These are phyloP conservation scores for Strigamia crassipes DNA, from an alignment of 2,888 invertebrate genomes.

Conservation along the genomic window DNA sequence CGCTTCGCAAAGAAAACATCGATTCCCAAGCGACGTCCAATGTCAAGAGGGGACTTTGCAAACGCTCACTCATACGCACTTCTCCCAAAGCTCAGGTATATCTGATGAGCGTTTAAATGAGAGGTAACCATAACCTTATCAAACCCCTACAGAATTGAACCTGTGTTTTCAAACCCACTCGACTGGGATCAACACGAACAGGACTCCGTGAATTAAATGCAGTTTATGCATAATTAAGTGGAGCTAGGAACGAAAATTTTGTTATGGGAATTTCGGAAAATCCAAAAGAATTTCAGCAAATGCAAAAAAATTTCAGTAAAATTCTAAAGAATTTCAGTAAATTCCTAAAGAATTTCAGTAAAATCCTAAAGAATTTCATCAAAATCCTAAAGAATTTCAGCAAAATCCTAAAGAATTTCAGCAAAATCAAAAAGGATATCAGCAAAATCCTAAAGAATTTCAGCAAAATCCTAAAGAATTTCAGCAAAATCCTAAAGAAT, in stretches of 20 bases:
- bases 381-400: too few relatives aligned
- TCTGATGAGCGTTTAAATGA: constrained; percentile 2
- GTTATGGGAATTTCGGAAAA: background rate
- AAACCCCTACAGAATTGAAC: background rate
- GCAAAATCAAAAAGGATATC: too few relatives aligned
- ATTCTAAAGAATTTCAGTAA: too few relatives aligned
- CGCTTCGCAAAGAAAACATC: background rate
- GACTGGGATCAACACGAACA: background rate
- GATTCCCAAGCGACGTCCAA: constrained; percentile 1
- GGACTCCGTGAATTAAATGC: background rate
- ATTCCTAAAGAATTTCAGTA: too few relatives aligned
- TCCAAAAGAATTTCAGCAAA: too few relatives aligned
- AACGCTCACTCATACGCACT: background rate
- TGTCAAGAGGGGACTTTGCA: background rate
- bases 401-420: too few relatives aligned
- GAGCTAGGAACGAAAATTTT: background rate
- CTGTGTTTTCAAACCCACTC: background rate
- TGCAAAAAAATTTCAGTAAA: too few relatives aligned
- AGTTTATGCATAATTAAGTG: background rate
- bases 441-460: too few relatives aligned
- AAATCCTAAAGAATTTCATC: too few relatives aligned
- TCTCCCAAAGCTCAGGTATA: constrained; percentile 13
- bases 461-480: too few relatives aligned
- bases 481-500: too few relatives aligned
- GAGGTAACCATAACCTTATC: constrained; percentile 28